Base-by-base conservation (phyloP, 1,140 invertebrate species). In the Ectropis grisescens region DNA sequence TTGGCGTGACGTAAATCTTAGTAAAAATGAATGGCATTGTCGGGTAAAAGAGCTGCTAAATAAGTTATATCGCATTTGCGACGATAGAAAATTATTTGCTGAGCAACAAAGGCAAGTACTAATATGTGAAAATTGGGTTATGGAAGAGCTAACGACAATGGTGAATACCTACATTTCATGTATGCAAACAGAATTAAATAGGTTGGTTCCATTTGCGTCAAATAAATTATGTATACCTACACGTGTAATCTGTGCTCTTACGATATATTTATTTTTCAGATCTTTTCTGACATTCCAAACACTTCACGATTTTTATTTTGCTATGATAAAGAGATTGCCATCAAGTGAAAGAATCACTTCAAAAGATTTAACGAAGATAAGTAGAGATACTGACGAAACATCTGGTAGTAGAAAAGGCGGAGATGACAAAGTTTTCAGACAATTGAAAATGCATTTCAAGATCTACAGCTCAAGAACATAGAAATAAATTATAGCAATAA, bases 151-250 rank as follows among this genome's bases (percentile, higher is more conserved):
- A 0, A 65, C 72, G n/a, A 54, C 79, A 15, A 60, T 88, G 22
- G 57, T 60, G 1, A 86, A 88, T 46, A 71, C 83, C 13, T 87
- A 82, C 37, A 65, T 85, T 11, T 81, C 68, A 9, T 76, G 82
- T 13, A 59, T 87, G 50, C 86, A 88, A 46, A 49, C 79, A 4
- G 87, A 89, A 64, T 30, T 87, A 11, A 85, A 88, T 46, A 70
- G 87, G 59, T 85, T 56, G 37, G 41, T n/a, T n/a, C n/a, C n/a
- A n/a, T n/a, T n/a, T 28, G 10, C 24, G 33, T 58, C 16, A 10
- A n/a, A n/a, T n/a, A n/a, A n/a, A n/a, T n/a, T n/a, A n/a, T n/a
- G n/a, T n/a, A n/a, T n/a, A n/a, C n/a, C n/a, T n/a, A n/a, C n/a
- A n/a, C n/a, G n/a, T n/a, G 8, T 12, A 33, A 7, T 8, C 2